These are phyloP conservation scores for Fistularia tabacaria DNA, from an alignment of 2,797 vertebrate genomes.

Conservation along the genomic window DNA sequence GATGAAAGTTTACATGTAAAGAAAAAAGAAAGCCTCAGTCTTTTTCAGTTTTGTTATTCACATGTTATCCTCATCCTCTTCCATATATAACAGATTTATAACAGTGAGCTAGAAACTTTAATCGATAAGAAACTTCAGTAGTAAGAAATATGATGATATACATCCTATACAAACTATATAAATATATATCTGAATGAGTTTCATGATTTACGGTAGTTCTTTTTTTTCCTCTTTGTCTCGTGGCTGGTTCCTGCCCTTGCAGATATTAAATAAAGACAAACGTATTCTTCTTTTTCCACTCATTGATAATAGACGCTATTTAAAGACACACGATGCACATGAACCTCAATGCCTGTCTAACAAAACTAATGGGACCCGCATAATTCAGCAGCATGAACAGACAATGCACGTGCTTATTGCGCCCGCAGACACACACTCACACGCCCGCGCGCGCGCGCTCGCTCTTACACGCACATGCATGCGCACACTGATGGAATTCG, in stretches of 20 bases:
- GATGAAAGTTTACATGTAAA: too few species aligned
- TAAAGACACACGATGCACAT: constrained; percentile 37
- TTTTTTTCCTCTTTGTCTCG: constrained; percentile 21
- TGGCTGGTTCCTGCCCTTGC: constrained; percentile 11
- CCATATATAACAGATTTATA: not conserved
- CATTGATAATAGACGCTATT: constrained; percentile 12
- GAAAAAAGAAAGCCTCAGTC: too few species aligned
- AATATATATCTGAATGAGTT: constrained; percentile 41
- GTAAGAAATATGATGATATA: constrained; percentile 37
- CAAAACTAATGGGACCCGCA: constrained; percentile 32
- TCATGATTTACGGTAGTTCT: constrained; percentile 9
- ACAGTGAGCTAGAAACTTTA: constrained; percentile 6
- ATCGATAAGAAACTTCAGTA: constrained; percentile 32
- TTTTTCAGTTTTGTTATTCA: too few species aligned
- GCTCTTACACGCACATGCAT: not conserved
- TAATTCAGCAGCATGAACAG: constrained; percentile 51
- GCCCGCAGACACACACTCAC: constrained; percentile 42
- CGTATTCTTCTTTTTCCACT: constrained; percentile 3
- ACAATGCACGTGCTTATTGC: constrained; percentile 55
- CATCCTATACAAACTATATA: constrained; percentile 53
- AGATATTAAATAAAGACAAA: constrained; percentile 7
- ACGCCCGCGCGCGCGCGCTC: not conserved
- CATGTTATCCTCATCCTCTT: too few species aligned
- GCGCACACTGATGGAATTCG: constrained; percentile 42
- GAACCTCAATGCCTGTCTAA: constrained; percentile 19